These are phyloP conservation scores for Acropternis orthonyx DNA, from an alignment of 2,797 vertebrate genomes.

Conservation along the genomic window DNA sequence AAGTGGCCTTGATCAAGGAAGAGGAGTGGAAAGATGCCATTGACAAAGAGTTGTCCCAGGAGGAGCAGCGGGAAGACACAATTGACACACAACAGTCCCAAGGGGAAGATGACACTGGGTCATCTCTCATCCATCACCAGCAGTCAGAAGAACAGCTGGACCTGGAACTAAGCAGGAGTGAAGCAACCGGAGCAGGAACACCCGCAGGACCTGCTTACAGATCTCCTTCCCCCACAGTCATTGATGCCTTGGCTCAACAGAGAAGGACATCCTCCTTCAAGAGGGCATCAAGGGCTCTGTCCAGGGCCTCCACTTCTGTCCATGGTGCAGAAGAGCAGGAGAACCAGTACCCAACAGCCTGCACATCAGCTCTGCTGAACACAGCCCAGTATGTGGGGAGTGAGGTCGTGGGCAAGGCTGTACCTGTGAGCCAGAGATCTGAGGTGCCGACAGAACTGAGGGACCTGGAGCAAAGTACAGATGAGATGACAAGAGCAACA, in stretches of 20 bases:
- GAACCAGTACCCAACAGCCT: too few species aligned
- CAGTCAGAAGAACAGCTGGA: not conserved
- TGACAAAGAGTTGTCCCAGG: not conserved
- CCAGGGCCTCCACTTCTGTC: rapidly evolving
- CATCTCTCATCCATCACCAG: not conserved
- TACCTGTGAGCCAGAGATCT: rapidly evolving
- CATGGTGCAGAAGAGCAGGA: not conserved
- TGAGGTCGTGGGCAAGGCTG: not conserved
- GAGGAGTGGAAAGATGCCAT: not conserved
- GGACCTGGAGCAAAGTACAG: rapidly evolving
- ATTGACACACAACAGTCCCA: not conserved
- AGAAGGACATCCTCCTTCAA: rapidly evolving
- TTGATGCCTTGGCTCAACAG: not conserved
- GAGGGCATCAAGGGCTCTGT: not conserved
- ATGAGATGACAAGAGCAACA: not conserved
- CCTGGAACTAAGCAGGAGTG: not conserved
- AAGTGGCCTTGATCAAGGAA: not conserved
- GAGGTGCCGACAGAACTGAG: too few species aligned
- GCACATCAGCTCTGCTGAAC: rapidly evolving
- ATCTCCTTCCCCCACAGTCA: not conserved
- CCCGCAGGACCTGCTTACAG: not conserved
- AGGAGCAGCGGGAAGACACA: not conserved
- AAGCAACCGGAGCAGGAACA: not conserved
- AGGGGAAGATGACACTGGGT: not conserved
- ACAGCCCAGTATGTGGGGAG: not conserved